Evolutionary conservation across 1,140 invertebrate genomes (phyloP), one percentile per base, ranked within the genome.

Genomic region (Drosophila sturtevanti): DNA sequence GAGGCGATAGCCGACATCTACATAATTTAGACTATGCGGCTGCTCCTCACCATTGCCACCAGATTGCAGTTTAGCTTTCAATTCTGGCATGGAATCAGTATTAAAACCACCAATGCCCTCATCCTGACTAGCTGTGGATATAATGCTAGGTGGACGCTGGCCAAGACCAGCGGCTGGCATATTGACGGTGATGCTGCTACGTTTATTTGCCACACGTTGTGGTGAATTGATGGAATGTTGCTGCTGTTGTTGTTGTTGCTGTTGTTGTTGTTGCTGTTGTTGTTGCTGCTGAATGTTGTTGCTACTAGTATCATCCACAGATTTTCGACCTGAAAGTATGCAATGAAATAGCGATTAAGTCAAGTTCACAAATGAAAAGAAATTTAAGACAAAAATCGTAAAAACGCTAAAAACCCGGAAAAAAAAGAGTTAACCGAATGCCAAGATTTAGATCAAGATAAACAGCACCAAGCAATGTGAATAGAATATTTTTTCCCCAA

Each of bases 141-240:
- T 93, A 41, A 94, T 93, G 72, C 93, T 92, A 14, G 92, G 77
- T 4, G 91, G 91, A 16, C 94, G 92, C 63, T 93, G 93, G 27
- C 94, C 94, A 22, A 95, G 75, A 44, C 94, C 94, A n/a, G 94
- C 94, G 6, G 94, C 93, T 63, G 94, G 93, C 89, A 94, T 93
- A 84, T 94, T 94, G 24, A 94, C 73, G 3, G 89, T 93, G 66
- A 93, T 93, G 79, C 84, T 89, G 73, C 84, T 89, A 9, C 84
- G 72, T 89, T 93, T 75, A 82, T 93, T 79, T 74, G 77, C 72
- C 61, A 77, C 77, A 52, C 82, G 82, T 63, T 89, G 81, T 3
- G 81, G 84, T 11, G 90, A 90, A 10, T 61, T 78, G 60, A 58
- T 77, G 68, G 68, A 79, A 87, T 82, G 84, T 72, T 81, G 79